These are phyloP conservation scores for Drosophila melanogaster DNA, from an alignment of 1,140 invertebrate genomes.

Conservation along the genomic window Release_6_plus_ISO1_MT NT_033779.5:6702001-6702500, in stretches of 20 bases:
- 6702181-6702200: conserved; percentile 13
- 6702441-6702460: conserved; percentile 44
- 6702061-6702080: conserved; percentile 63
- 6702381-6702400: conserved; percentile 37
- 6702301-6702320: conserved; percentile 64
- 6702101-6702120: conserved; percentile 37
- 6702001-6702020: conserved; percentile 76
- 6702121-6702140: conserved; percentile 10
- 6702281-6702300: conserved; percentile 22
- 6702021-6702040: conserved; percentile 77
- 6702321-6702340: conserved; percentile 74
- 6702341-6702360: conserved; percentile 68
- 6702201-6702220: background rate
- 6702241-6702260: conserved; percentile 52
- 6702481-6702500: conserved; percentile 48
- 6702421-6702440: conserved; percentile 80
- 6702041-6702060: conserved; percentile 33
- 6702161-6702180: conserved; percentile 53
- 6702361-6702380: conserved; percentile 49
- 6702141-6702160: conserved; percentile 47
- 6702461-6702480: conserved; percentile 75
- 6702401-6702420: conserved; percentile 62
- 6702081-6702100: conserved; percentile 80
- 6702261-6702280: background rate
- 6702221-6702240: conserved; percentile 69